Base-by-base conservation (phyloP, 1,140 invertebrate genomes). In the Bombus pyrosoma region DNA sequence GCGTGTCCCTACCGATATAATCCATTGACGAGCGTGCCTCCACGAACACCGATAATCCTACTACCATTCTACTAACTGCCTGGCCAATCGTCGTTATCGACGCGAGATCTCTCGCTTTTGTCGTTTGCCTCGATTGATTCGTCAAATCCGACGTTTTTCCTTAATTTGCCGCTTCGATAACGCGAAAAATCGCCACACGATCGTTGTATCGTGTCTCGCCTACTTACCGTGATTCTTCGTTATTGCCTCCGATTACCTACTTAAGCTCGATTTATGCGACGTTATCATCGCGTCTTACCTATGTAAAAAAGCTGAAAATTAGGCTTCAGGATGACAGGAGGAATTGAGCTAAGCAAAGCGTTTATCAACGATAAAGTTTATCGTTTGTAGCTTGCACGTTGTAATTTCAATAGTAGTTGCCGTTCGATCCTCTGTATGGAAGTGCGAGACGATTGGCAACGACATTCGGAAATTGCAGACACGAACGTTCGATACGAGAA, bases 1-100 rank as follows among this genome's bases (percentile, higher is more conserved):
- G 41, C 71, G 71, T 73, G 71, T n/a, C 41, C 10, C 39, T 41
- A n/a, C 69, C 69, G 69, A 71, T 71, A 71, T 13, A 28, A 71
- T 66, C 57, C 34, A 43, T 43, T 6, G 57, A 10, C 59, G 76
- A 28, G 37, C 75, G 34, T 64, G 75, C 22, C n/a, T 13, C 28
- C 41, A 41, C 28, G n/a, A 47, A 73, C n/a, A 73, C 15, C 34
- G 53, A 62, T n/a, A 77, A 77, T 77, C 32, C 75, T n/a, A 12
- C 32, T 22, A 12, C 25, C 53, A 13, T 75, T 15, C 73, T 6
- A 3, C 47, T 28, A 75, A 53, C 73, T 37, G 47, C 32, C 73
- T 53, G 22, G 32, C 47, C 73, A 25, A n/a, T 10, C 10, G 28
- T 28, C 32, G 18, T 57, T 59, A 59, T 76, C 74, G 25, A 59